Conservation (phyloP, 2,113 vertebrate species). For the Spilogale gracilis region DNA sequence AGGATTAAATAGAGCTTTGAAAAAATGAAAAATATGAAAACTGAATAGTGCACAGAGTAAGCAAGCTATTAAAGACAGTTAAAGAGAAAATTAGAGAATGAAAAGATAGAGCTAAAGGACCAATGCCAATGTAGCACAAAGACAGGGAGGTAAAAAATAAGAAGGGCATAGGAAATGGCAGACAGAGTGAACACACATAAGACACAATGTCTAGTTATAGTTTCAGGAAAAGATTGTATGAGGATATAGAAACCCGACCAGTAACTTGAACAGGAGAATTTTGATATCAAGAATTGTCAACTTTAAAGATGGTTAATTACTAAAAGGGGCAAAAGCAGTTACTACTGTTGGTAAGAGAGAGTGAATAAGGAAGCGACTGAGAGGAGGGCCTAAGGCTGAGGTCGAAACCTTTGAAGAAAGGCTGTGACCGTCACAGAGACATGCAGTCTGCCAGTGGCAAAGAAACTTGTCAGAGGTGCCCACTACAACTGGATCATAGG, state of each 20-base stretch:
- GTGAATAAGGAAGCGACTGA: background rate
- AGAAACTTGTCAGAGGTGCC: background rate
- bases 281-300: background rate
- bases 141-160: background rate
- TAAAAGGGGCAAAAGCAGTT: background rate
- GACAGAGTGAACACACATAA: background rate
- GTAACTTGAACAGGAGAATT: background rate
- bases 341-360: background rate
- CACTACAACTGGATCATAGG: background rate
- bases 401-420: background rate
- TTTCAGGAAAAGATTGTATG: background rate
- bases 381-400: background rate
- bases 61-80: background rate
- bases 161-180: background rate
- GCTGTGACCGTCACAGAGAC: background rate
- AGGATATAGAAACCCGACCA: background rate
- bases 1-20: conserved; percentile 13
- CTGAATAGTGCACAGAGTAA: background rate
- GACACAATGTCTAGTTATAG: background rate
- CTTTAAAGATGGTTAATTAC: background rate
- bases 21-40: background rate
- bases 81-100: background rate
- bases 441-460: background rate
- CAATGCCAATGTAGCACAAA: background rate
- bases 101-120: background rate